Conservation (phyloP, 2,888 invertebrate species). For the Oscheius sp. region DNA sequence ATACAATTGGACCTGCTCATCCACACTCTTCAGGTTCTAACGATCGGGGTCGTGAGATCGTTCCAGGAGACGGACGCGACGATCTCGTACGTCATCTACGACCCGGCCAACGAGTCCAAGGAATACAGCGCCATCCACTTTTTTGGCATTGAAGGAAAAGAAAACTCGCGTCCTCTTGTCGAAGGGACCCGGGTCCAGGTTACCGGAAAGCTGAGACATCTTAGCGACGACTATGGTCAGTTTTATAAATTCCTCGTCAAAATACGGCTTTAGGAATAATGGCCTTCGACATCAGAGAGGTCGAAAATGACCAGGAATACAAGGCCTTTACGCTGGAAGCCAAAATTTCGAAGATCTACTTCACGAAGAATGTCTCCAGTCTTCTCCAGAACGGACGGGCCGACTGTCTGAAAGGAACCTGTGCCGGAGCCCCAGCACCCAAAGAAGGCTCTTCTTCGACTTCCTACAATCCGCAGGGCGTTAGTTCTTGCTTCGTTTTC, state of each 20-base stretch:
- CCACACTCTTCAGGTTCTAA: slow-evolving; percentile 13
- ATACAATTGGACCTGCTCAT: no score
- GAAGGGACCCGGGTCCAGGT: slow-evolving; percentile 34
- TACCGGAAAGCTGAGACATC: slow-evolving; percentile 30
- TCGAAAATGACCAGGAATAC: slow-evolving; percentile 29
- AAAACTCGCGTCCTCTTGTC: not conserved
- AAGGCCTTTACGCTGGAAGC: slow-evolving; percentile 28
- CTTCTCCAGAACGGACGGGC: slow-evolving; percentile 1
- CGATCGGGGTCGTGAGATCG: slow-evolving; percentile 28
- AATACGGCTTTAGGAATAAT: slow-evolving; percentile 18
- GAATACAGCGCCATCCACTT: slow-evolving; percentile 24
- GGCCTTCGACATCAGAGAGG: slow-evolving; percentile 27
- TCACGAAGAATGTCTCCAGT: slow-evolving; percentile 25
- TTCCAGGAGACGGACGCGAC: not conserved
- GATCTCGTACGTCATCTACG: slow-evolving; percentile 18
- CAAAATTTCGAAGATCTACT: slow-evolving; percentile 34
- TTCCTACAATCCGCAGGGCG: not conserved
- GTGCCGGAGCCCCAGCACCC: slow-evolving; percentile 20
- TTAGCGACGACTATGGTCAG: slow-evolving; percentile 20
- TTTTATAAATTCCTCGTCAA: not conserved
- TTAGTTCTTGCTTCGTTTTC: not conserved
- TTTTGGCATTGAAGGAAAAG: not conserved
- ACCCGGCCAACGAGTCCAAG: slow-evolving; percentile 32
- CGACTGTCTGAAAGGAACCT: not conserved
- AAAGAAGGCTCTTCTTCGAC: not conserved